These are phyloP conservation scores for Darevskia mixta DNA, from an alignment of 2,797 vertebrate genomes.

Conservation along the genomic window DNA sequence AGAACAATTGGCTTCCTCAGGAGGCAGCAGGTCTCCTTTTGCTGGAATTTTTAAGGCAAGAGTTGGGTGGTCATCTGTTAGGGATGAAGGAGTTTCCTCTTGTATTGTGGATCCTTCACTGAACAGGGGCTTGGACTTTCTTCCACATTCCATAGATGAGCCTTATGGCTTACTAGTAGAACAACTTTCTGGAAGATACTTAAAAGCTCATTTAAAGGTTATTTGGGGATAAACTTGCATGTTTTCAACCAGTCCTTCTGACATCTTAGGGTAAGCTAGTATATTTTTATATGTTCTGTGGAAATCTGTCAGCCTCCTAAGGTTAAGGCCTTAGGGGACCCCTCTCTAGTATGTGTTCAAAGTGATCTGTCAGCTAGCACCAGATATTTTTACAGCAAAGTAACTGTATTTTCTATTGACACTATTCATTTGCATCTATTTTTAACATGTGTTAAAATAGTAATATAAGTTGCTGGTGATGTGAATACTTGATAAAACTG, in stretches of 20 bases:
- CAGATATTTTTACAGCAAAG: not conserved
- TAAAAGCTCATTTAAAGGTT: not conserved
- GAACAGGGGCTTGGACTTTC: too few relatives aligned
- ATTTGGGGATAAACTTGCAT: not conserved
- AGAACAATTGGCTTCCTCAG: too few relatives aligned
- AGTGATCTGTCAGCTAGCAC: not conserved
- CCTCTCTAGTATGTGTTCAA: not conserved
- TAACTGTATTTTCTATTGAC: constrained; percentile 9
- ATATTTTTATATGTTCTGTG: not conserved
- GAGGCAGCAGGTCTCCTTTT: too few relatives aligned
- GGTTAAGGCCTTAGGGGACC: not conserved
- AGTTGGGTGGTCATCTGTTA: too few relatives aligned
- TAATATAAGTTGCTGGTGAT: constrained; percentile 44
- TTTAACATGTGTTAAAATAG: constrained; percentile 62
- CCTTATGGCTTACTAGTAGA: too few relatives aligned
- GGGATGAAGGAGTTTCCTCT: too few relatives aligned
- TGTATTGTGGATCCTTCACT: too few relatives aligned
- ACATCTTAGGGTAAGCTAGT: not conserved
- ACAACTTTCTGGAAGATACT: too few relatives aligned
- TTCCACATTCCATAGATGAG: too few relatives aligned
- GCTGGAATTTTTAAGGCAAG: too few relatives aligned
- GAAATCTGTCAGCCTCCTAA: not conserved
- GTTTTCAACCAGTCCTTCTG: not conserved
- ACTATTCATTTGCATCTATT: constrained; percentile 47
- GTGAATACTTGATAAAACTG: constrained; percentile 52